Evolutionary conservation across 2,113 vertebrate species (phyloP).

Genomic region (Atrichornis clamosus): DNA sequence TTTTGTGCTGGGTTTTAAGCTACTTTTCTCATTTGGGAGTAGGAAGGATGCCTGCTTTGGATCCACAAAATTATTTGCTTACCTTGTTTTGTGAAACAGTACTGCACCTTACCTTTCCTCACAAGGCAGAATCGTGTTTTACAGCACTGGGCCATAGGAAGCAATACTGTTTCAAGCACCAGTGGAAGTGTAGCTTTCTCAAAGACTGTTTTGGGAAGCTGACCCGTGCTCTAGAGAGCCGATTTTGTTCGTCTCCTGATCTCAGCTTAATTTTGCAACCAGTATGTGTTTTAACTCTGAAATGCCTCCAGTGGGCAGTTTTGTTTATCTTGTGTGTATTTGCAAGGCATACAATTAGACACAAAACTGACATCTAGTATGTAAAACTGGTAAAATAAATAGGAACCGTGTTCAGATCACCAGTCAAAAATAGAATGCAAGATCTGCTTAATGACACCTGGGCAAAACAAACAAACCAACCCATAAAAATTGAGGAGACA

Average conservation of each 20-base stretch:
- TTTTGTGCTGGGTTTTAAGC: not conserved
- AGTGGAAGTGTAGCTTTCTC: not conserved
- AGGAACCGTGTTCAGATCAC: not conserved
- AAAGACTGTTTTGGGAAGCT: not conserved
- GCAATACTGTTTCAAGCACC: not conserved
- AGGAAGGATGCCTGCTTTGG: not conserved
- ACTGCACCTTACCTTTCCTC: not conserved
- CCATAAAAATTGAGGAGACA: not conserved
- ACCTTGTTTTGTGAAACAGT: not conserved
- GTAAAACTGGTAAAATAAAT: not conserved
- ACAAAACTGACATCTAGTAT: not conserved
- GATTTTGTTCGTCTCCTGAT: not conserved
- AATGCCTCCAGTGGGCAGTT: not conserved
- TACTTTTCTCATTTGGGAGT: not conserved
- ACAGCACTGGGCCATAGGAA: not conserved
- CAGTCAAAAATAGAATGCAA: not conserved
- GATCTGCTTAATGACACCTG: not conserved
- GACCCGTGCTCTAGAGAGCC: not conserved
- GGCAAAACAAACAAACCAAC: not conserved
- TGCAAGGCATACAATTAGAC: not conserved
- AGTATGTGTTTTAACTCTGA: not conserved
- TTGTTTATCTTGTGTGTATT: not conserved
- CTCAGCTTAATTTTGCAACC: not conserved
- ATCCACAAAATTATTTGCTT: not conserved
- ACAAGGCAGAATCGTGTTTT: not conserved